These are phyloP conservation scores for Alfaro cultratus DNA, from an alignment of 2,797 vertebrate species.

Conservation along the genomic window DNA sequence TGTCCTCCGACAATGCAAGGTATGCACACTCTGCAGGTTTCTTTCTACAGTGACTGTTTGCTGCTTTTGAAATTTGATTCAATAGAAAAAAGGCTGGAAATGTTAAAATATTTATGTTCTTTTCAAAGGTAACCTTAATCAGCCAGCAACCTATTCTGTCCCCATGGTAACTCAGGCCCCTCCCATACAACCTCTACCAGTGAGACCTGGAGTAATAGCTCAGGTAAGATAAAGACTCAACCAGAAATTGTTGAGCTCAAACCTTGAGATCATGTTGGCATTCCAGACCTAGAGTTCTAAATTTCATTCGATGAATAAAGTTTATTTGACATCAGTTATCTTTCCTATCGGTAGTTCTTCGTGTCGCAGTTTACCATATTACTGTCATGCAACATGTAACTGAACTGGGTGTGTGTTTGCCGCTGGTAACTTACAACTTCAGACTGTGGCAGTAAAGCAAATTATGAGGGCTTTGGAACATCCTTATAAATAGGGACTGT, in stretches of 20 bases:
- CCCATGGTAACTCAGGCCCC: constrained; percentile 94
- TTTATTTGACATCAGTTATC: neutral
- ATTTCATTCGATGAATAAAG: neutral
- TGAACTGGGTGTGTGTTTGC: neutral
- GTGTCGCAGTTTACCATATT: neutral
- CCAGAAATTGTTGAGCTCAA: neutral
- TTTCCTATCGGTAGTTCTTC: neutral
- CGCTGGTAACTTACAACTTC: neutral
- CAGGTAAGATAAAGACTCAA: constrained; percentile 81
- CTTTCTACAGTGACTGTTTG: neutral
- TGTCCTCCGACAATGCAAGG: constrained; percentile 95
- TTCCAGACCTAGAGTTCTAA: neutral
- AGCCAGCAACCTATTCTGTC: constrained; percentile 89
- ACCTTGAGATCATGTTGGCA: neutral
- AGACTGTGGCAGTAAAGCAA: neutral
- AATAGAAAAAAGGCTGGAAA: neutral
- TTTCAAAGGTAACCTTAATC: constrained; percentile 84
- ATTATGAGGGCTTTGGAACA: neutral
- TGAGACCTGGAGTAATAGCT: constrained; percentile 91
- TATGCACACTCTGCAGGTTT: constrained; percentile 48
- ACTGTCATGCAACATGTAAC: neutral
- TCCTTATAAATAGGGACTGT: neutral
- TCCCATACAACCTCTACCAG: constrained; percentile 90
- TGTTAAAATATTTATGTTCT: neutral
- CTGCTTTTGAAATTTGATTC: neutral